These are phyloP conservation scores for Brachystomella parvula DNA, from an alignment of 1,140 invertebrate genomes.

Conservation along the genomic window DNA sequence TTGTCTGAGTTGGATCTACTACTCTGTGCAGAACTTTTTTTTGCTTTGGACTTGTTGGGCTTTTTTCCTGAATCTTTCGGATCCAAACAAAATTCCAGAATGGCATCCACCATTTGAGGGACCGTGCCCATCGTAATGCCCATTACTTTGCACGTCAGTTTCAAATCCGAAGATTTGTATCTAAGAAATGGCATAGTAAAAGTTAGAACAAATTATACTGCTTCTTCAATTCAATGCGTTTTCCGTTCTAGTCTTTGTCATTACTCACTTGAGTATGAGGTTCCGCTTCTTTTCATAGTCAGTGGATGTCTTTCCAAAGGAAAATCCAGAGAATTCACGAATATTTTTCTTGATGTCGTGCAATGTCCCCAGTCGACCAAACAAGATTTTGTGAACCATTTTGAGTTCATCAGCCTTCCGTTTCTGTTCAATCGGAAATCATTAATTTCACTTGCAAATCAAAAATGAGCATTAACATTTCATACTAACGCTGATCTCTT, in stretches of 20 bases:
- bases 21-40: not conserved
- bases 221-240: not conserved
- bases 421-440: conserved; percentile 18
- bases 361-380: conserved; percentile 18
- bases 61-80: conserved; percentile 21
- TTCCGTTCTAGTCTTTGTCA: conserved; percentile 11
- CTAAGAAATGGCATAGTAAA: conserved; percentile 17
- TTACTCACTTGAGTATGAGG: conserved; percentile 19
- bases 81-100: conserved; percentile 30
- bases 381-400: conserved; percentile 27
- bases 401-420: conserved; percentile 16
- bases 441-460: conserved; percentile 12
- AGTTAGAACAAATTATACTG: not conserved
- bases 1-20: not conserved
- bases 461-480: not conserved
- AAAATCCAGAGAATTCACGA: conserved; percentile 31
- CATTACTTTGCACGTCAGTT: conserved; percentile 21
- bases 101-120: conserved; percentile 19
- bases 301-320: conserved; percentile 18
- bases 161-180: conserved; percentile 6
- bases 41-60: no score
- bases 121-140: conserved; percentile 21
- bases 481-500: conserved; percentile 17
- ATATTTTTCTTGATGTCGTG: conserved; percentile 32
- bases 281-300: conserved; percentile 23